phyloP scores from a whole-genome alignment of 2,113 vertebrate species.

The Trematomus loennbergii region DNA sequence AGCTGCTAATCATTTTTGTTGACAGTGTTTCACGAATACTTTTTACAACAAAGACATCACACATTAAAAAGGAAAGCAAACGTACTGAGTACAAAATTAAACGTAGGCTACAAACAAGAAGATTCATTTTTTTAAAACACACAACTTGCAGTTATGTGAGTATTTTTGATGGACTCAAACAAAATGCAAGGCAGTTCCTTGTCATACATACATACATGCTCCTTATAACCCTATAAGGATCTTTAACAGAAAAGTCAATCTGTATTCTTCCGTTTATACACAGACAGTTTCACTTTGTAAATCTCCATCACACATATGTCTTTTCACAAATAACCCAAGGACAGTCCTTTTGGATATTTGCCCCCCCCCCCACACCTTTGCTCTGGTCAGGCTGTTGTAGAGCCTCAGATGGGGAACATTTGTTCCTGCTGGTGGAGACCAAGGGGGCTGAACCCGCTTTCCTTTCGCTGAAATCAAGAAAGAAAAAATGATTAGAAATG shows the following conservation, averaged over 20 bases:
- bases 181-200: not conserved
- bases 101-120: no score
- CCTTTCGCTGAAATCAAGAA: constrained; percentile 83
- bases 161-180: not conserved
- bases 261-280: not conserved
- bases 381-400: constrained; percentile 96
- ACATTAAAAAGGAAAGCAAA: no score
- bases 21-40: no score
- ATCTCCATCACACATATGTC: not conserved
- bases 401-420: constrained; percentile 87
- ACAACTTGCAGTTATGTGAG: not conserved
- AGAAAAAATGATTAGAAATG: not conserved
- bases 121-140: no score
- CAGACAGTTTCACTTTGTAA: not conserved
- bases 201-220: not conserved
- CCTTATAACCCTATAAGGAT: not conserved
- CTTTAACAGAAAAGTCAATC: not conserved
- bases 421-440: constrained; percentile 88
- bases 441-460: constrained; percentile 88
- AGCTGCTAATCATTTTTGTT: no score
- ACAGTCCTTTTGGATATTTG: not conserved
- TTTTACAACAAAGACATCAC: no score
- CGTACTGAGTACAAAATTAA: no score
- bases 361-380: constrained; percentile 83
- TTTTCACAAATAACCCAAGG: not conserved